Evolutionary conservation across 2,888 invertebrate genomes (phyloP).

Genomic region (Neoaliturus tenellus): DNA sequence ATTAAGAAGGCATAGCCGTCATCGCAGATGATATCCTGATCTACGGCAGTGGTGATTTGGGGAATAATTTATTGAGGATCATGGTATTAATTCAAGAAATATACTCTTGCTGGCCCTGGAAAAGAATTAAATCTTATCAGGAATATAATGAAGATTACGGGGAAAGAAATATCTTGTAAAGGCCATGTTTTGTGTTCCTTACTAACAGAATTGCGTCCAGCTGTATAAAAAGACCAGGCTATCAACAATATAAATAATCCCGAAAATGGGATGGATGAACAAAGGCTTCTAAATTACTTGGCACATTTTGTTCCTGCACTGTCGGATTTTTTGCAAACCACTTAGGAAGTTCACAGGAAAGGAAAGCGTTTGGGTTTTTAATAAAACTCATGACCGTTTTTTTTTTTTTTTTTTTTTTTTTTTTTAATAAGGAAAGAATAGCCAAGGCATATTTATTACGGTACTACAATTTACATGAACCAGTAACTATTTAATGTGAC

Average conservation of each 20-base stretch:
- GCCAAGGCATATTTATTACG: not conserved
- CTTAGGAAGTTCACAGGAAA: constrained; percentile 62
- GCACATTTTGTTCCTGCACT: constrained; percentile 65
- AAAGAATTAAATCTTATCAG: constrained; percentile 60
- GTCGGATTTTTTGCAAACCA: constrained; percentile 62
- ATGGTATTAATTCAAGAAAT: constrained; percentile 58
- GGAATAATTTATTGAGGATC: constrained; percentile 57
- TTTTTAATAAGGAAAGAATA: not conserved
- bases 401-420: no score
- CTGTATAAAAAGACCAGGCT: constrained; percentile 26
- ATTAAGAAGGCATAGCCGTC: constrained; percentile 58
- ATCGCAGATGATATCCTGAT: constrained; percentile 63
- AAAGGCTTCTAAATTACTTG: constrained; percentile 64
- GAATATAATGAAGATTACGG: constrained; percentile 47
- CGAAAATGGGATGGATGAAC: constrained; percentile 60
- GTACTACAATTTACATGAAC: constrained; percentile 33
- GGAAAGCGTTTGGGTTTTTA: no score
- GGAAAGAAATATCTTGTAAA: constrained; percentile 40
- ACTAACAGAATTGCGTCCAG: constrained; percentile 46
- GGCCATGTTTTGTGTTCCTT: constrained; percentile 42
- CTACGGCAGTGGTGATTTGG: constrained; percentile 58
- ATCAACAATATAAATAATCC: constrained; percentile 61
- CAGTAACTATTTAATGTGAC: constrained; percentile 49
- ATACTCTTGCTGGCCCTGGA: constrained; percentile 57
- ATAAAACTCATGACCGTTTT: no score